A percentile compares a stretch with the other conserved stretches of the same genome.
Conservation (phyloP, 2,888 invertebrate genomes). For the Chymomyza caudatula region DNA sequence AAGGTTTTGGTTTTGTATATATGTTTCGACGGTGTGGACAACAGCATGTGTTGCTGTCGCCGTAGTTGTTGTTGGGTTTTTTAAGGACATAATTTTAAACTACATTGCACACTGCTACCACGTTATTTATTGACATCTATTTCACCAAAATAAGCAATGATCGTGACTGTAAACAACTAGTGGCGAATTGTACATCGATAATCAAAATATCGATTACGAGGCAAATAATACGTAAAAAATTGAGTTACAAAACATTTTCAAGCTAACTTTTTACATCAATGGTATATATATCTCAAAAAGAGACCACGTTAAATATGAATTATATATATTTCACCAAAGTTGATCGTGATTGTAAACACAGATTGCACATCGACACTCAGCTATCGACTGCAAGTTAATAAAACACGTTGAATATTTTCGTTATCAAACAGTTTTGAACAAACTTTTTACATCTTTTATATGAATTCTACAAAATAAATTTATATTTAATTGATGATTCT, state of each 20-base stretch:
- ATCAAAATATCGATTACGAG: background rate
- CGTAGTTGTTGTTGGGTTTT: slow-evolving; percentile 45
- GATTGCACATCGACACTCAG: no score
- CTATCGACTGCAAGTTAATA: no score
- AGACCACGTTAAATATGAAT: no score
- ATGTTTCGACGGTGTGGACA: slow-evolving; percentile 53
- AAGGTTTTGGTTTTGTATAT: slow-evolving; percentile 59
- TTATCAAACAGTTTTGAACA: background rate
- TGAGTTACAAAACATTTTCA: background rate
- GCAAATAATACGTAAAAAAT: background rate
- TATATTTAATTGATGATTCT: background rate
- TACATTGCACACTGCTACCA: background rate
- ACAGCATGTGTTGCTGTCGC: slow-evolving; percentile 54
- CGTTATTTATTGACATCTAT: background rate
- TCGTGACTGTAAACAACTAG: background rate
- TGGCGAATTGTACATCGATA: background rate
- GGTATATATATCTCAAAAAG: no score
- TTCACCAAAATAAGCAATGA: background rate
- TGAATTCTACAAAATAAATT: background rate
- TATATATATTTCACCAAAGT: no score
- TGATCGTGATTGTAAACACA: no score
- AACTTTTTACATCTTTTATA: background rate
- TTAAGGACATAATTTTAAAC: slow-evolving; percentile 39
- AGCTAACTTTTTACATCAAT: background rate
- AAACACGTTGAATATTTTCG: no score